phyloP scores from a whole-genome alignment of 2,888 invertebrate species.

The Euplexia lucipara region DNA sequence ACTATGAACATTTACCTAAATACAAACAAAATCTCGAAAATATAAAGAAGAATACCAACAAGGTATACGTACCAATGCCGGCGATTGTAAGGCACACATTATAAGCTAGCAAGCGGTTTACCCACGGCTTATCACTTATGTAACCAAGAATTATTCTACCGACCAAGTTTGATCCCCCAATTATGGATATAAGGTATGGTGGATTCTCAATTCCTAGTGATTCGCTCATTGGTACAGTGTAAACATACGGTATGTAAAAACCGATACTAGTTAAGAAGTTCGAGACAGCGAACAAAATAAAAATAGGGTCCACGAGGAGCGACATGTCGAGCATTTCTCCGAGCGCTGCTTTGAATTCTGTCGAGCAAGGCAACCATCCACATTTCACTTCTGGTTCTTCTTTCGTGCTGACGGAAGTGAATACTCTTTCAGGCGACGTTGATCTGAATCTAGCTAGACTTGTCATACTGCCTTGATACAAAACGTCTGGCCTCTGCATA shows the following conservation, averaged over 20 bases:
- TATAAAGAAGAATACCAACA: conserved; percentile 28
- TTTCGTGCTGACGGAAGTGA: conserved; percentile 67
- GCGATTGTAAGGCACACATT: conserved; percentile 96
- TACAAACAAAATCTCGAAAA: neutral
- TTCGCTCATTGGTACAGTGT: conserved; percentile 94
- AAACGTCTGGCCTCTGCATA: conserved; percentile 96
- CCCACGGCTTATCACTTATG: conserved; percentile 96
- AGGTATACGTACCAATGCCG: conserved; percentile 94
- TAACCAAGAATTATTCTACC: conserved; percentile 97
- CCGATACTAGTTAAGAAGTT: conserved; percentile 99
- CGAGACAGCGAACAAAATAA: conserved; percentile 97
- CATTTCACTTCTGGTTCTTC: conserved; percentile 87
- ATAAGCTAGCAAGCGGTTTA: conserved; percentile 97
- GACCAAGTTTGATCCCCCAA: conserved; percentile 97
- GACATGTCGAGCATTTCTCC: conserved; percentile 96
- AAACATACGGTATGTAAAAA: conserved; percentile 98
- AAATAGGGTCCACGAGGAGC: conserved; percentile 96
- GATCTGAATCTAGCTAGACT: conserved; percentile 90
- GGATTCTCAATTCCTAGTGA: conserved; percentile 91
- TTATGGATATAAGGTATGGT: conserved; percentile 94
- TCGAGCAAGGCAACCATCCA: conserved; percentile 92
- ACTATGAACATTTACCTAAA: conserved; percentile 1
- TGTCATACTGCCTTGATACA: conserved; percentile 95
- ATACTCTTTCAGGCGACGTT: conserved; percentile 86
- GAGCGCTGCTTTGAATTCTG: conserved; percentile 93